Percentiles rank a stretch among this genome's conserved stretches.
Conservation (phyloP, 2,113 vertebrate species). For the Pollimyrus isidori region DNA sequence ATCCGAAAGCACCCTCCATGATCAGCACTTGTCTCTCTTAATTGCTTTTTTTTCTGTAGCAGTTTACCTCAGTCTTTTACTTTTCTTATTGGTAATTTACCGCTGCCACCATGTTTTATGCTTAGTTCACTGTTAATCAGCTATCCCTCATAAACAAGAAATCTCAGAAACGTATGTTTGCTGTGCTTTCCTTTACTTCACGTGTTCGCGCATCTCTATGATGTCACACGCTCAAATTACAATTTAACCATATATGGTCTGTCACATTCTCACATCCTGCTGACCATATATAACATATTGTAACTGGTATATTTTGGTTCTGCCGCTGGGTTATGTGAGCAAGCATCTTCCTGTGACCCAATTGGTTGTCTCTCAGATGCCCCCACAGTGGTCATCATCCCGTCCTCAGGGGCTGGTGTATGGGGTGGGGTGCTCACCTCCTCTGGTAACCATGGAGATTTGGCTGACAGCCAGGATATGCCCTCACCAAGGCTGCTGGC, state of each 20-base stretch:
- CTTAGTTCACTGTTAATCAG: too few relatives aligned
- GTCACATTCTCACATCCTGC: too few relatives aligned
- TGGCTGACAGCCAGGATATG: slow-evolving; percentile 17
- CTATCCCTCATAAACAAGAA: too few relatives aligned
- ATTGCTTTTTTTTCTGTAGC: too few relatives aligned
- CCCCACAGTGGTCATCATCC: not conserved
- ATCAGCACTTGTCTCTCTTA: not conserved
- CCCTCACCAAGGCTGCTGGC: not conserved
- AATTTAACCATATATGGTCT: too few relatives aligned
- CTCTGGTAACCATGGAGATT: slow-evolving; percentile 28
- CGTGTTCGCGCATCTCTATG: too few relatives aligned
- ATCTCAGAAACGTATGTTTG: too few relatives aligned
- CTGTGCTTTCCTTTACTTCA: too few relatives aligned
- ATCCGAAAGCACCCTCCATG: not conserved
- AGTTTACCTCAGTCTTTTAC: not conserved
- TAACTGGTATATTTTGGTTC: not conserved
- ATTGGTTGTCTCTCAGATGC: not conserved
- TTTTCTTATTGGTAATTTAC: too few relatives aligned
- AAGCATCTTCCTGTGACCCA: not conserved
- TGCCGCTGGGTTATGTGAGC: not conserved
- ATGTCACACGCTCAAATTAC: too few relatives aligned
- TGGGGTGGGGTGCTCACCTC: not conserved
- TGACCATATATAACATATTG: too few relatives aligned
- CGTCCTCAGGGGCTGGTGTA: not conserved
- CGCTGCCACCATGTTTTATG: too few relatives aligned